Conservation (phyloP, 2,888 invertebrate genomes). For the Andrena trimmerana region DNA sequence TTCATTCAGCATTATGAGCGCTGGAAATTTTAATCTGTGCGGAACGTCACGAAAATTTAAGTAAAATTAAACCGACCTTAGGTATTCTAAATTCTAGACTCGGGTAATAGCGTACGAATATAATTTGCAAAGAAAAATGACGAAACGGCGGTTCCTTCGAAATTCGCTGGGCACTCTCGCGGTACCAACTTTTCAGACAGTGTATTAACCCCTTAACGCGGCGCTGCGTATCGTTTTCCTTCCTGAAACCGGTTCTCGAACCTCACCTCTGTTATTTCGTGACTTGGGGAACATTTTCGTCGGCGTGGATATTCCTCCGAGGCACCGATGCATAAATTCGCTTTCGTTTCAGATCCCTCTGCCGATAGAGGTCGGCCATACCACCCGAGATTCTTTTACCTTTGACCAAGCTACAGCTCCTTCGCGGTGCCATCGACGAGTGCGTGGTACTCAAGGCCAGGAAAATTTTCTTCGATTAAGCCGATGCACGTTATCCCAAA, state of each 20-base stretch:
- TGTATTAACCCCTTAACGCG: slow-evolving; percentile 53
- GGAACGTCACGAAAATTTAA: background rate
- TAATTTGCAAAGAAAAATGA: background rate
- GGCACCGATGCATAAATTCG: slow-evolving; percentile 55
- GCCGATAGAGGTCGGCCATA: slow-evolving; percentile 24
- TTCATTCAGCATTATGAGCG: background rate
- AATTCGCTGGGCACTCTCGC: background rate
- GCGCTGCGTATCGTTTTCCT: slow-evolving; percentile 57
- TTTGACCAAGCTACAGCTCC: background rate
- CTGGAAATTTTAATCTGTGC: background rate
- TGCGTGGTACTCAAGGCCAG: background rate
- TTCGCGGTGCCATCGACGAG: background rate
- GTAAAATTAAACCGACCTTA: background rate
- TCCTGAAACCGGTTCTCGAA: slow-evolving; percentile 48
- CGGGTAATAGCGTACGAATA: background rate
- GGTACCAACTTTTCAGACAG: slow-evolving; percentile 43
- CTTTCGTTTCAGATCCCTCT: slow-evolving; percentile 53
- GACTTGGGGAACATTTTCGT: slow-evolving; percentile 58
- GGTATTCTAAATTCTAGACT: background rate
- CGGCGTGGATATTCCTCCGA: slow-evolving; percentile 46
- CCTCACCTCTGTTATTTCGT: slow-evolving; percentile 60
- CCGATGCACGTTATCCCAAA: too few relatives aligned
- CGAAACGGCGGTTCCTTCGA: background rate
- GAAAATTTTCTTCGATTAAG: background rate
- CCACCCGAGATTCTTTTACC: slow-evolving; percentile 6